Evolutionary conservation across 2,113 vertebrate genomes (phyloP).

Genomic region (Ariopsis seemanni): DNA sequence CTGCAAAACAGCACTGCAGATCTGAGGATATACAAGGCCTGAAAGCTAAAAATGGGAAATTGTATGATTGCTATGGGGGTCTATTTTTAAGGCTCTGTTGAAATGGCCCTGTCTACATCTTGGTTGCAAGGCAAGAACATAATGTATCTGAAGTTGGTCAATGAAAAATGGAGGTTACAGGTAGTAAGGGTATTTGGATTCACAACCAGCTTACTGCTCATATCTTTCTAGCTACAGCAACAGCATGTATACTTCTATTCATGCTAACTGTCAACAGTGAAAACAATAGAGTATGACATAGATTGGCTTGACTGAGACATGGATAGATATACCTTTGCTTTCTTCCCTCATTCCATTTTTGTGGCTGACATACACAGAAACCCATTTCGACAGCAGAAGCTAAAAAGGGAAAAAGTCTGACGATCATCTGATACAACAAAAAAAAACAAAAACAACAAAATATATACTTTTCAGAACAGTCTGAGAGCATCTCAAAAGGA

Average conservation of each 20-base stretch:
- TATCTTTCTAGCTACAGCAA: background rate
- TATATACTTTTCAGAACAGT: conserved; percentile 35
- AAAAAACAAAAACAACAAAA: background rate
- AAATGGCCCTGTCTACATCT: conserved; percentile 23
- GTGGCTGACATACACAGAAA: conserved; percentile 33
- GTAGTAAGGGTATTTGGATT: conserved; percentile 1
- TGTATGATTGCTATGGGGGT: background rate
- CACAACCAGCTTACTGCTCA: conserved; percentile 5
- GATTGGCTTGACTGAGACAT: conserved; percentile 24
- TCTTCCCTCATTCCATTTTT: conserved; percentile 22
- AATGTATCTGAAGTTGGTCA: background rate
- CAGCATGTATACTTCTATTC: conserved; percentile 19
- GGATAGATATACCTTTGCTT: conserved; percentile 16
- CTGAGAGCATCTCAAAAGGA: conserved; percentile 33
- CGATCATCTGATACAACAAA: conserved; percentile 40
- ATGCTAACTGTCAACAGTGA: conserved; percentile 29
- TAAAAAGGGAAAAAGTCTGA: conserved; percentile 41
- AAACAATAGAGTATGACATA: conserved; percentile 15
- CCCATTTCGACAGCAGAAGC: conserved; percentile 42
- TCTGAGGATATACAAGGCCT: background rate
- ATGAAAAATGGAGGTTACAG: conserved; percentile 1
- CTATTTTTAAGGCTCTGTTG: conserved; percentile 31
- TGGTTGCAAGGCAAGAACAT: conserved; percentile 4
- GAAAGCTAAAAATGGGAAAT: background rate
- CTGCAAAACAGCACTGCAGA: background rate